Conservation (phyloP, 2,113 vertebrate genomes). For the Gymnocephalus cernua region DNA sequence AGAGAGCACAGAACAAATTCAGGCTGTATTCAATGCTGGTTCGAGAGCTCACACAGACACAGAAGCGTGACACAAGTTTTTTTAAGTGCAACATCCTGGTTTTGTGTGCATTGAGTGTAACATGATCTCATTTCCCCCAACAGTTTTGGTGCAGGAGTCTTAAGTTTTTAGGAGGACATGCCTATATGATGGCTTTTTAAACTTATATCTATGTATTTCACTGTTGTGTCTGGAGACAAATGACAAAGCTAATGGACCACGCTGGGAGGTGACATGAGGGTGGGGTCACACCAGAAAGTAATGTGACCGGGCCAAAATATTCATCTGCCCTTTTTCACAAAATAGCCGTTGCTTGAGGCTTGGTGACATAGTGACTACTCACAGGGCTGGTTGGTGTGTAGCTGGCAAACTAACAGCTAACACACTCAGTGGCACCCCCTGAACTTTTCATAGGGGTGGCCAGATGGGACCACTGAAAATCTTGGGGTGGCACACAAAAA, state of each 20-base stretch:
- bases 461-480: too few species aligned
- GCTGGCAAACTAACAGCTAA: background rate
- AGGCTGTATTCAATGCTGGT: conserved; percentile 16
- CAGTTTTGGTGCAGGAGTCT: conserved; percentile 7
- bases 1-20: background rate
- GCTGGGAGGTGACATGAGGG: background rate
- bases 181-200: background rate
- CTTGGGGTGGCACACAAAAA: too few species aligned
- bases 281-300: background rate
- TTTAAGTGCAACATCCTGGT: conserved; percentile 16
- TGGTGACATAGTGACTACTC: background rate
- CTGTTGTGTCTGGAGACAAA: background rate
- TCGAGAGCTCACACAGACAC: background rate
- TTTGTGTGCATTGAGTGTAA: background rate
- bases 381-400: background rate
- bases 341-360: too few species aligned
- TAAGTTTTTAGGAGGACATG: background rate
- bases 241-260: background rate
- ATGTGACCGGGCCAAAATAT: background rate
- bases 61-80: background rate
- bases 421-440: background rate
- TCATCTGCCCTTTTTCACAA: background rate
- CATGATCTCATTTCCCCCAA: conserved; percentile 20
- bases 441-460: too few species aligned
- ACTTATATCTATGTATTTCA: background rate